Conservation (phyloP, 2,797 vertebrate species). For the Urocyon cinereoargenteus region DNA sequence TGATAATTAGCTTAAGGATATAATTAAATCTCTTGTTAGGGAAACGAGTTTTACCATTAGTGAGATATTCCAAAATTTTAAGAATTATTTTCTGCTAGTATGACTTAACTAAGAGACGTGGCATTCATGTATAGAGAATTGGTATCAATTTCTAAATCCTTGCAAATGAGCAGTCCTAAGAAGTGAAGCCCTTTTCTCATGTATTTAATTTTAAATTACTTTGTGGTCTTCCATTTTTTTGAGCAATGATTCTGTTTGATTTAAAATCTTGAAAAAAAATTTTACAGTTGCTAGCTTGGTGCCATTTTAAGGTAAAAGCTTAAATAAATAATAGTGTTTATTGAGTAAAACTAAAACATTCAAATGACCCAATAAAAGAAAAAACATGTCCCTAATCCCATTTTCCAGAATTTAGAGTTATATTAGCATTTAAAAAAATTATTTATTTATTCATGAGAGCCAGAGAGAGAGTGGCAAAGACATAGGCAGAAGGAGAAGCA, state of each 20-base stretch:
- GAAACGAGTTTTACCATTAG: constrained; percentile 11
- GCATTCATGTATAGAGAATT: background rate
- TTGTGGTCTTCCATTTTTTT: background rate
- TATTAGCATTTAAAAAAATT: no score
- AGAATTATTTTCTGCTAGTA: background rate
- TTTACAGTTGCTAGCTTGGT: constrained; percentile 1
- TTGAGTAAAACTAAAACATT: constrained; percentile 39
- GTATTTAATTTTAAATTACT: constrained; percentile 49
- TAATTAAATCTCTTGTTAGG: constrained; percentile 22
- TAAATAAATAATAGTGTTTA: constrained; percentile 47
- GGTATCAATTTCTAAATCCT: constrained; percentile 24
- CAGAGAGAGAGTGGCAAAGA: no score
- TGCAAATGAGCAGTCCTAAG: constrained; percentile 14
- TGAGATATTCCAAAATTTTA: background rate
- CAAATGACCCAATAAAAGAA: background rate
- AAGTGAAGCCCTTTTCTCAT: constrained; percentile 38
- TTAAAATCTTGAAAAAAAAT: background rate
- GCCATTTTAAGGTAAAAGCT: background rate
- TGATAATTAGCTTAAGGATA: constrained; percentile 7
- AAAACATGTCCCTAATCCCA: background rate
- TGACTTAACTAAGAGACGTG: background rate
- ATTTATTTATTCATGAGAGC: no score
- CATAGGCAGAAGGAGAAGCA: no score
- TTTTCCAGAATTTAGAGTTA: constrained; percentile 18
- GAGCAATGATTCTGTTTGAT: constrained; percentile 9